Conservation (phyloP, 2,797 vertebrate genomes). For the Ctenosaura bakeri region DNA sequence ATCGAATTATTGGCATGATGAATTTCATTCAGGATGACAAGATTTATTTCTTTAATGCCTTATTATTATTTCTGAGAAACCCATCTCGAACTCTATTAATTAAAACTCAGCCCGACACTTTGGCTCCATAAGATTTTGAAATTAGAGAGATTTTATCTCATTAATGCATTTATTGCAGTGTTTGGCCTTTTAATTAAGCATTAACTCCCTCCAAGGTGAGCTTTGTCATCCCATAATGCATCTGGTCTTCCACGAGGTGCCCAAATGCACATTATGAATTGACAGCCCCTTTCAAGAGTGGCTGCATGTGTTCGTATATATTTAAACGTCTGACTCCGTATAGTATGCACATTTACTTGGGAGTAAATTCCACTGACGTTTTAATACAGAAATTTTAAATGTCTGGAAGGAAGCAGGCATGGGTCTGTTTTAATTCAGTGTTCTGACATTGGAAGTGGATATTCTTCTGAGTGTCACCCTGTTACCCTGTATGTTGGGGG, state of each 20-base stretch:
- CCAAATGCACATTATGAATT: slow-evolving; percentile 59
- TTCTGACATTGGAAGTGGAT: background rate
- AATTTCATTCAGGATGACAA: slow-evolving; percentile 44
- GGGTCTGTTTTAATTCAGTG: background rate
- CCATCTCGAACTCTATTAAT: slow-evolving; percentile 76
- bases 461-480: background rate
- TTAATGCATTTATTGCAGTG: slow-evolving; percentile 66
- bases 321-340: background rate
- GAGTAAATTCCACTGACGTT: background rate
- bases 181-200: slow-evolving; percentile 71
- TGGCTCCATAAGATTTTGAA: slow-evolving; percentile 71
- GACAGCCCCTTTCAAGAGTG: slow-evolving; percentile 58
- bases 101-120: slow-evolving; percentile 73
- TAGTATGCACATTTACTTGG: background rate
- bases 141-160: slow-evolving; percentile 72
- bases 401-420: background rate
- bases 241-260: slow-evolving; percentile 52
- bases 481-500: no score
- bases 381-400: background rate
- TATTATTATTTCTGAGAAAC: slow-evolving; percentile 78
- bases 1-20: slow-evolving; percentile 31
- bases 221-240: slow-evolving; percentile 73
- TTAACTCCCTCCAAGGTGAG: slow-evolving; percentile 70
- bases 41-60: slow-evolving; percentile 72
- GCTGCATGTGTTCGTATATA: slow-evolving; percentile 32